Base-by-base conservation (phyloP, 2,113 vertebrate genomes). In the Platichthys stellatus region DNA sequence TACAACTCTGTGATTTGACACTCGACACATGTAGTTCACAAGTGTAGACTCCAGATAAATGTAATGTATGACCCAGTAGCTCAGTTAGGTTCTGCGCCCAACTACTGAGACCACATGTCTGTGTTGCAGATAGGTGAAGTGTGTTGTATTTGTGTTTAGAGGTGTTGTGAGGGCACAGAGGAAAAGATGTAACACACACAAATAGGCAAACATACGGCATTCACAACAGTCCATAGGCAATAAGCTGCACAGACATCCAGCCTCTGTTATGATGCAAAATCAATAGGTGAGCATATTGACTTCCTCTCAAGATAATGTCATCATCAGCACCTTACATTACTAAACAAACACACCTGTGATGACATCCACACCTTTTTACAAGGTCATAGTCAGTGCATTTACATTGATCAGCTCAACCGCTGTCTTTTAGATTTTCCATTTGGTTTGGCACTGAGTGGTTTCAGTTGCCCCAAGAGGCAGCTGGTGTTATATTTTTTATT, bases 391-490 rank as follows among this genome's bases (percentile, higher is more conserved):
- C 28, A 31, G 31, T 8, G 31, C 31, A 31, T 31, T 31, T 31
- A 7, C 31, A 31, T 31, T 31, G 84, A 89, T 89, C 63, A 63
- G n/a, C 20, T 63, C 8, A 63, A 31, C 49, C 38, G 13, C 65
- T 45, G 51, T 69, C 70, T 81, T 84, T 83, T 40, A 80, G 61
- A 60, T 72, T 63, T 75, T 79, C 31, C 58, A 38, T 73, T 86
- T 76, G 69, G 67, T 76, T 90, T 83, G 2, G 28, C 63, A 72
- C 47, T 77, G 85, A 84, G 71, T 76, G 74, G 58, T 74, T 88
- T 88, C 72, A 88, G 40, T 75, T 80, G 74, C 66, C 69, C 79
- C 76, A 69, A 62, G 78, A 64, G 78, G 62, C 82, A 81, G 63
- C 73, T 18, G 38, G 47, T 76, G 65, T 75, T 72, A 81, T 84